Conservation (phyloP, 2,888 invertebrate species). For the Corbicula japonica region DNA sequence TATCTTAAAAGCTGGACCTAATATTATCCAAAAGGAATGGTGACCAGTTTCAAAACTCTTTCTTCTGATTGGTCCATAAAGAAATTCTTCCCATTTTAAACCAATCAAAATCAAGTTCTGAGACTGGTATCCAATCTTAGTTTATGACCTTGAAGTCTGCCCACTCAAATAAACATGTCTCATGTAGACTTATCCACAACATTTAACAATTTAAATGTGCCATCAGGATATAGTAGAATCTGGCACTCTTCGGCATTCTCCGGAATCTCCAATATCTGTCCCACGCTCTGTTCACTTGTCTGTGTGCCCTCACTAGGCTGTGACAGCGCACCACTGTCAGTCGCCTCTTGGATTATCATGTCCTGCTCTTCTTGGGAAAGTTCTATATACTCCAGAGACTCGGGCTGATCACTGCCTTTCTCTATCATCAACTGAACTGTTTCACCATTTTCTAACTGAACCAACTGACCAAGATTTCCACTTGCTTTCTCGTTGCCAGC, state of each 20-base stretch:
- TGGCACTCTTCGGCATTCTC: constrained; percentile 60
- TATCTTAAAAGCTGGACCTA: no score
- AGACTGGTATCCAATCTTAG: no score
- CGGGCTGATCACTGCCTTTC: not conserved
- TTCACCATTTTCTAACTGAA: constrained; percentile 23
- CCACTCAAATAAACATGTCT: no score
- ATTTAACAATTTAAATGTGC: constrained; percentile 51
- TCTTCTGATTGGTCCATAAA: no score
- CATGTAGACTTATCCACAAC: constrained; percentile 38
- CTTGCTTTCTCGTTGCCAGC: not conserved
- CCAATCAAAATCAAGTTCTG: no score
- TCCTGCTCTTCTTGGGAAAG: constrained; percentile 29
- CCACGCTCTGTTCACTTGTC: constrained; percentile 23
- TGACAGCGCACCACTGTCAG: not conserved
- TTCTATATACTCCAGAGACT: constrained; percentile 26
- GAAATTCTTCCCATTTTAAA: no score
- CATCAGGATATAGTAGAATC: constrained; percentile 54
- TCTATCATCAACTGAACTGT: constrained; percentile 29
- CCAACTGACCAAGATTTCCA: constrained; percentile 4
- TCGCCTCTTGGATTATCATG: constrained; percentile 31
- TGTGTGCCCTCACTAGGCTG: not conserved
- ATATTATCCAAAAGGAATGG: no score
- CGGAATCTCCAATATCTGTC: constrained; percentile 58
- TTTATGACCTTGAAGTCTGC: no score
- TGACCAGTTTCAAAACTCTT: no score